Evolutionary conservation across 2,888 invertebrate genomes (phyloP), one percentile per base, ranked within the genome.

Genomic region (Muschampia plurimacula): DNA sequence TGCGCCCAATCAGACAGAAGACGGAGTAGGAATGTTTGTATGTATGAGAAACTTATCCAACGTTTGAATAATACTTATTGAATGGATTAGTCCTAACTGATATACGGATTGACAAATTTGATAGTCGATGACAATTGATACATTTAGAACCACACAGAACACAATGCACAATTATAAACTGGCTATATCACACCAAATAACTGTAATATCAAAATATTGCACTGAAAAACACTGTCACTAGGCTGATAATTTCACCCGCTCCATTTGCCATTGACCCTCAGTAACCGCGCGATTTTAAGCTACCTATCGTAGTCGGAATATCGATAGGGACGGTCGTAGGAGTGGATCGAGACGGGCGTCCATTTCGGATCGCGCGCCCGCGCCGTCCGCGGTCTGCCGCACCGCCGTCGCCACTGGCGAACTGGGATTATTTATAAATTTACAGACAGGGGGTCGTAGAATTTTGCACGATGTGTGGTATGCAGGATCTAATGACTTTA

Each of bases 341-440:
- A 89, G 90, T 90, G 85, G 86, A 79, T 84, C 87, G 84, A 83
- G 86, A 82, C 85, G 88, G 85, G 83, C 86, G 86, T 83, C 83
- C 85, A 85, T 85, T 83, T 78, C 82, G 84, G 85, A 80, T 83
- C 85, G 91, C 91, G 95, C 95, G 95, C 93, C 95, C 95, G 95
- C 94, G 93, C 89, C 90, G 93, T 92, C 92, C 93, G 94, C 93
- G 93, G 92, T 88, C 86, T 85, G 85, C 89, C 92, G 85, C 91
- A 87, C 86, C 91, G 91, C 90, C 88, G 91, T 91, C 92, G 94
- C 94, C 95, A 94, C 93, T 94, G 93, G 89, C 92, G 84, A 82
- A 86, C 84, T 89, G 90, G 91, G 89, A 92, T 92, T 94, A 94
- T 94, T 93, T 93, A 93, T 94, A 94, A 93, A 93, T 93, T 90